Base-by-base conservation (phyloP, 2,888 invertebrate genomes). In the Noctua janthina region DNA sequence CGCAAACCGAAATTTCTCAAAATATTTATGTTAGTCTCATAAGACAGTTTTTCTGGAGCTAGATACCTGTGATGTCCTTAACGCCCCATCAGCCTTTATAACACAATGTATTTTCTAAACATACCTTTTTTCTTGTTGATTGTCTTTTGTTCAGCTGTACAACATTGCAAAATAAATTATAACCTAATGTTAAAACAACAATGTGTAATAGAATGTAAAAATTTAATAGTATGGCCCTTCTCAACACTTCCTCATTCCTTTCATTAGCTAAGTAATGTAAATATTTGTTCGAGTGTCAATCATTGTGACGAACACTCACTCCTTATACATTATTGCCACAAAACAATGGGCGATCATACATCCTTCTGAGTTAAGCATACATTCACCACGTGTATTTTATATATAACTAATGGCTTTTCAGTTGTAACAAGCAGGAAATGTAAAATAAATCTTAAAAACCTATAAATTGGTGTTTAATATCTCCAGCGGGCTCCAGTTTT, bases 261-360 rank as follows among this genome's bases (percentile, higher is more conserved):
- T 84, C 51, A 68, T 72, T 78, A 46, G 29, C 59, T 73, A 29
- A 56, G 35, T 6, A 81, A 81, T 29, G 39, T 69, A 75, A 81
- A 84, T 81, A 75, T 84, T 84, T 76, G n/a, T 72, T 49, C 10
- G 7, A 7, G 7, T 76, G 74, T 67, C 85, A 51, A 74, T 84
- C 51, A 79, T 35, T 35, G 1, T 72, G 59, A 51, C 74, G 49
- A 39, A 76, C 56, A 13, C 29, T 39, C 59, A 68, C 13, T 67
- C 56, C 17, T 67, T 59, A 29, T 46, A 67, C 15, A 39, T 72
- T 66, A 46, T 49, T 72, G 17, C 54, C 13, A 62, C n/a, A 46
- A 75, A 74, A 85, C 76, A 74, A 73, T 76, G 13, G 68, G 1
- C 43, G 15, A 73, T 54, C 3, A 17, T 64, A 35, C 35, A 64